Base-by-base conservation (phyloP, 1,140 invertebrate genomes). In the Drosophila sp. region DNA sequence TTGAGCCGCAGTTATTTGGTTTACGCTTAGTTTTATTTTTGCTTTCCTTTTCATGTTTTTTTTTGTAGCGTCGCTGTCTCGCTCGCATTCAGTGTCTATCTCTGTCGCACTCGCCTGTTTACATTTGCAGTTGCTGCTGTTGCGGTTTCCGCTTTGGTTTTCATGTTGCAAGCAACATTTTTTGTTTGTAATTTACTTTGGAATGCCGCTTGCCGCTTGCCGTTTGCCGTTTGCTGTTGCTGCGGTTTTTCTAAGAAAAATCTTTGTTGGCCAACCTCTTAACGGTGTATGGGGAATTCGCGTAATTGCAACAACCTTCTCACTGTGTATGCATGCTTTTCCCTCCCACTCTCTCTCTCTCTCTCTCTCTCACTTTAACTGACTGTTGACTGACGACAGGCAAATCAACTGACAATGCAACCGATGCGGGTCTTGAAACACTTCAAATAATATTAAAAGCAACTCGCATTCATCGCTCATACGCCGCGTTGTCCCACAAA, bases 131-230 rank as follows among this genome's bases (percentile, higher is more conserved):
- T 59, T 80, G 77, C 40, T 76, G 77, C 77, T 77, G 81, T 80
- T 86, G 81, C 57, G 82, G 82, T 81, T 86, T 87, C 66, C 82
- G 82, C 78, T 81, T 86, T 78, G 66, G 62, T 66, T 75, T 71
- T 34, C 77, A 75, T 71, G 64, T 71, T 78, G 61, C 72, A 58
- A 70, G 80, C 81, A 86, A 87, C 82, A 86, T 86, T 86, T 86
- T 86, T 86, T 86, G 82, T 78, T 86, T 81, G 82, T 87, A 86
- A 86, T 86, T 86, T 86, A 87, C 59, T 86, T 87, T 81, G 82
- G 82, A 86, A 86, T 86, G 82, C 78, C 46, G 78, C n/a, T 34
- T 46, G 76, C 76, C 77, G 29, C 45, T 29, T 34, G 50, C 45
- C 34, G 18, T 21, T n/a, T 61, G 29, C 29, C 58, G 16, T 29